Evolutionary conservation across 2,888 invertebrate genomes (phyloP).

Genomic region (Macrosoma leucophasiata): DNA sequence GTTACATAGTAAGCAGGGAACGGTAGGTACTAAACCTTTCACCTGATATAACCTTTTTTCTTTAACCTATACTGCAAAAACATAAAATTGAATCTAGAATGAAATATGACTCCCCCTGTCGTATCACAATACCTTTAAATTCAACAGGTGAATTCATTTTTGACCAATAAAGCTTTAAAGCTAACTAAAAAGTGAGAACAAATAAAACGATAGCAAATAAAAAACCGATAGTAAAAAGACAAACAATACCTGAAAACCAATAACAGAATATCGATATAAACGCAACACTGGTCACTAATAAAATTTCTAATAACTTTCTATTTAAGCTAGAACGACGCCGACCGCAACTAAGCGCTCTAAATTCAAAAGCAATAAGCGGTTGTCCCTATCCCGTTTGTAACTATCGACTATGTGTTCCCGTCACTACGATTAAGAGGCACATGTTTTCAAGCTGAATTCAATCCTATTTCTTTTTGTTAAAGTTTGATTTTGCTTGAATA

Average conservation of each 20-base stretch:
- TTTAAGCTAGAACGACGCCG: conserved; percentile 25
- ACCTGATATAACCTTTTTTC: no score
- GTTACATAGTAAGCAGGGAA: no score
- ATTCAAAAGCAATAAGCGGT: conserved; percentile 44
- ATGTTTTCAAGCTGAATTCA: conserved; percentile 1
- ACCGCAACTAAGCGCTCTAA: conserved; percentile 38
- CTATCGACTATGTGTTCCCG: conserved; percentile 31
- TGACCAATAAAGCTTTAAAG: no score
- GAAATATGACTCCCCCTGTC: no score
- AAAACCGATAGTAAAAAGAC: no score
- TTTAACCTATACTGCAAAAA: no score
- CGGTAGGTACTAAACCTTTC: no score
- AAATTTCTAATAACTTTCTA: conserved; percentile 35
- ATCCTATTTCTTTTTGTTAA: not conserved
- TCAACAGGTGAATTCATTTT: no score
- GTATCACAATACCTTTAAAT: no score
- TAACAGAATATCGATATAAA: conserved; percentile 23
- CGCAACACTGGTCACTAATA: conserved; percentile 30
- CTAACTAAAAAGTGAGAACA: no score
- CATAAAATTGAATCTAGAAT: no score
- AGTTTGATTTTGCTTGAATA: not conserved
- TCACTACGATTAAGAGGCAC: conserved; percentile 15
- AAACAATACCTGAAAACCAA: conserved; percentile 4
- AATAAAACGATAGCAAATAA: no score
- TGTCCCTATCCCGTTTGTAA: conserved; percentile 33